Evolutionary conservation across 2,113 vertebrate genomes (phyloP), one percentile per base, ranked within the genome.

Genomic region (Alaudala cheleensis): DNA sequence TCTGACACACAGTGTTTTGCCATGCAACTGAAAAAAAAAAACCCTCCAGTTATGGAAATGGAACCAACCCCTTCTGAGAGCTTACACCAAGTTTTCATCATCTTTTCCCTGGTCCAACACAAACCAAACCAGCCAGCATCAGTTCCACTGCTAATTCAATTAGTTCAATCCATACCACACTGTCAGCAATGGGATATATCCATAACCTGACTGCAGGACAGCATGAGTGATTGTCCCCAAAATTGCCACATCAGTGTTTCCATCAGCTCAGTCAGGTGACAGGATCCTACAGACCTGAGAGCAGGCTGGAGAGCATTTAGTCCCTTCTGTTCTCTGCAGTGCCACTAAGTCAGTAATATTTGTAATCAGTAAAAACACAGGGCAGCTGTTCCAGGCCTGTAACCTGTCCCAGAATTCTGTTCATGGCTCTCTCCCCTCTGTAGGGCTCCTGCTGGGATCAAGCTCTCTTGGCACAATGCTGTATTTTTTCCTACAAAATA

Each of bases 181-280:
- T 67, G 33, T 53, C 9, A 33, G 42, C 23, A 66, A 7, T 0
- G 5, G 57, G 44, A 9, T 47, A 1, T 20, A 14, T 34, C 14
- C 26, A 57, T 9, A 18, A 17, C 9, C 37, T 22, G 42, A 5
- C 21, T 5, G 6, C n/a, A n/a, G 70, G 26, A 34, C 51, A 37
- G 60, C 47, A 34, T 0, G 1, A 42, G 67, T 3, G 29, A 37
- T 5, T 2, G 2, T 7, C 31, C 53, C 51, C 3, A 4, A 28
- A 56, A 61, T 8, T 66, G 5, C 16, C 23, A 3, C 40, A 37
- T 77, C 45, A 12, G 50, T 1, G 14, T 22, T 31, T n/a, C 14
- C 13, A 2, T 28, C 66, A 19, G 50, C 40, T 79, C 53, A 21
- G 37, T 3, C 53, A 33, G 54, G 10, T 6, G 51, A 34, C 9